Evolutionary conservation across 2,113 vertebrate genomes (phyloP).

Genomic region (Carlito syrichta): DNA sequence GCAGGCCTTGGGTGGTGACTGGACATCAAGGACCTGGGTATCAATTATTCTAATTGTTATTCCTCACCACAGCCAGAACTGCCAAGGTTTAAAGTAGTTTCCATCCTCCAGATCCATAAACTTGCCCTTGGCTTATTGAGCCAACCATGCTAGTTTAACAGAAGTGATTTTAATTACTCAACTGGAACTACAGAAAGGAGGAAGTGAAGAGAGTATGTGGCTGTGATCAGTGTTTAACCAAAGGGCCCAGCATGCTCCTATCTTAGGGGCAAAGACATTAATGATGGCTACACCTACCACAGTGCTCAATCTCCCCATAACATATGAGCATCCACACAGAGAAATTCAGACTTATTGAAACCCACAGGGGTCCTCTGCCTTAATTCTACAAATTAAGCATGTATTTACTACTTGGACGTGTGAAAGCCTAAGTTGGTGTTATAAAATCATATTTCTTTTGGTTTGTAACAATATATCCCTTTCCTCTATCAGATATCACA

Average conservation of each 20-base stretch:
- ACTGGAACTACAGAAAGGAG: constrained; percentile 30
- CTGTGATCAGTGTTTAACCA: constrained; percentile 20
- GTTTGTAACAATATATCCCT: not conserved
- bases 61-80: constrained; percentile 32
- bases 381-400: not conserved
- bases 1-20: constrained; percentile 44
- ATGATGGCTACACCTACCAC: not conserved
- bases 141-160: constrained; percentile 60
- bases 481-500: not conserved
- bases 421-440: not conserved
- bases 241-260: not conserved
- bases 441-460: not conserved
- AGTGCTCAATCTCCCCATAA: not conserved
- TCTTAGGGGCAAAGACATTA: not conserved
- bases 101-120: constrained; percentile 66
- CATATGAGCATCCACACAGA: not conserved
- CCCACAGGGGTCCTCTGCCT: not conserved
- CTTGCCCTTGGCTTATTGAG: constrained; percentile 75
- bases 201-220: not conserved
- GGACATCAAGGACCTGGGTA: constrained; percentile 59
- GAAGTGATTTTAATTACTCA: constrained; percentile 70
- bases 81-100: constrained; percentile 68
- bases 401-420: not conserved
- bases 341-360: not conserved
- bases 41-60: constrained; percentile 77